Base-by-base conservation (phyloP, 2,888 invertebrate species). In the Spicauda simplicius region DNA sequence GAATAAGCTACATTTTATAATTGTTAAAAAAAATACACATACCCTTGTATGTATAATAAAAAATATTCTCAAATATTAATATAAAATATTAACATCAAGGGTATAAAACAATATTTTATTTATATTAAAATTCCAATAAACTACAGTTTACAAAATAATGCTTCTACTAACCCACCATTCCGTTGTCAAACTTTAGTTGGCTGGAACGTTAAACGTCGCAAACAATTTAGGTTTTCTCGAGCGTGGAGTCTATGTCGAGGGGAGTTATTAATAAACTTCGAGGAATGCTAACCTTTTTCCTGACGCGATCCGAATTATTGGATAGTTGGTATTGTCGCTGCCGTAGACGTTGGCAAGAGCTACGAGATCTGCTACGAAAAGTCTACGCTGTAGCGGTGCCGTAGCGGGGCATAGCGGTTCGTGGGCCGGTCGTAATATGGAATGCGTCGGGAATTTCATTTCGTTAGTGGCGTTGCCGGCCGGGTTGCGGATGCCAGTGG, bases 361-460 rank as follows among this genome's bases (percentile, higher is more conserved):
- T 54, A 54, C 62, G 37, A 41, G 62, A 11, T 30, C 8, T 11
- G 54, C 60, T 66, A 66, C 66, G 66, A 50, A 55, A 60, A 48
- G 60, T 61, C 66, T 66, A 66, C 60, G 66, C 16, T 16, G 60
- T 60, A 66, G 66, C 60, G 3, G 54, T 19, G 65, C 59, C 64
- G 70, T 71, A 67, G 67, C 41, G 60, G 14, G 10, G 72, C 60
- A 41, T 58, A 59, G 48, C 2, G 25, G 2, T 30, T 6, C 6
- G 6, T 6, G 33, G 58, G n/a, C 55, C 20, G 50, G 50, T 48
- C 54, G 52, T 59, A 59, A 65, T 77, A 76, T 74, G 87, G 88
- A 83, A 90, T 88, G 83, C 77, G 76, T 74, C 72, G 71, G 90
- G 91, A 92, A 92, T 92, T 92, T 91, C 86, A 92, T 92, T 91